A percentile compares a stretch with the other conserved stretches of the same genome.
Conservation (phyloP, 92 coral and sea anemone species). For the Phenganax marumi region DNA sequence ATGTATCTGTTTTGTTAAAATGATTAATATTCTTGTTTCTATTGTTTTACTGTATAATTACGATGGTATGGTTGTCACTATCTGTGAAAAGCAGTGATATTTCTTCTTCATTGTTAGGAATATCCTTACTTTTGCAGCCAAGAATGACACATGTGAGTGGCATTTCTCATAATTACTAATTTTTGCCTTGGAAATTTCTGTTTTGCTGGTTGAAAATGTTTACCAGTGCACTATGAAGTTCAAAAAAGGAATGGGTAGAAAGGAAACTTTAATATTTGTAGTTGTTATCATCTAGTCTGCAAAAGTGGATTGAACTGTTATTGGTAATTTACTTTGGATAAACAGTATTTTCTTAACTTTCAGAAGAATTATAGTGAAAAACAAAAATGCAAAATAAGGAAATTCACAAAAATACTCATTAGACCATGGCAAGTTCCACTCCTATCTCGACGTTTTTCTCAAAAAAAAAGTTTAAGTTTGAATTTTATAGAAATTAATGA, state of each 20-base stretch:
- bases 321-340: too few species aligned
- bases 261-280: constrained; percentile 6
- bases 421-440: too few species aligned
- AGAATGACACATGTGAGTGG: constrained; percentile 14
- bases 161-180: neutral
- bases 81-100: constrained; percentile 14
- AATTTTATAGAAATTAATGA: too few species aligned
- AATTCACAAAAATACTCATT: too few species aligned
- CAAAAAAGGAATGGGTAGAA: constrained; percentile 21
- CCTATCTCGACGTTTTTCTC: too few species aligned
- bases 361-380: too few species aligned
- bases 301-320: too few species aligned
- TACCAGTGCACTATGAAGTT: neutral
- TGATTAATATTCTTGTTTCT: neutral
- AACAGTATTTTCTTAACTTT: too few species aligned
- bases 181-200: neutral
- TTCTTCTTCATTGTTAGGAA: neutral
- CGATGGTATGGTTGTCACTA: neutral
- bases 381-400: too few species aligned
- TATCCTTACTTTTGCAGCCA: constrained; percentile 7
- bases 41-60: constrained; percentile 1
- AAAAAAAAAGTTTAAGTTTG: too few species aligned
- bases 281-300: too few species aligned
- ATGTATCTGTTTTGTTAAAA: neutral
- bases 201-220: constrained; percentile 2